Percentiles rank a stretch among this genome's conserved stretches.
phyloP scores from a whole-genome alignment of 2,888 invertebrate species.

The Phorcus lineatus region DNA sequence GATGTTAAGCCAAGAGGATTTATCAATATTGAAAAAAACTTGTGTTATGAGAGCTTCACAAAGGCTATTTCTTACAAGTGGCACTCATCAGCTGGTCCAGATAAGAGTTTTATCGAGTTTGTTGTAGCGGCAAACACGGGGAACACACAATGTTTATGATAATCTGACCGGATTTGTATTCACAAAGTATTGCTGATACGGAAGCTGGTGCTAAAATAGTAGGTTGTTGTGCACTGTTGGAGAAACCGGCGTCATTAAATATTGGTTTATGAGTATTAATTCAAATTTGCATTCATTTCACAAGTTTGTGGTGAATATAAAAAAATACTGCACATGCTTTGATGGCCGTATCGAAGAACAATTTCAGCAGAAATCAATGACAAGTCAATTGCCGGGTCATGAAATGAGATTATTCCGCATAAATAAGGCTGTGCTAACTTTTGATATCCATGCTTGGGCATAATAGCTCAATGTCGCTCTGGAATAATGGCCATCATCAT shows the following conservation, averaged over 20 bases:
- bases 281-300: constrained; percentile 23
- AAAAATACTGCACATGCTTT: constrained; percentile 12
- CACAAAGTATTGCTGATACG: neutral
- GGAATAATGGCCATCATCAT: constrained; percentile 4
- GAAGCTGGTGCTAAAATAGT: neutral
- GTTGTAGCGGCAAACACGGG: too few relatives aligned
- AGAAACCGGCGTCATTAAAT: constrained; percentile 1
- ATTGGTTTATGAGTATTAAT: constrained; percentile 6
- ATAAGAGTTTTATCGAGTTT: too few relatives aligned
- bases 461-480: constrained; percentile 15
- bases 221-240: neutral
- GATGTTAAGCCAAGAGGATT: too few relatives aligned
- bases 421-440: constrained; percentile 11
- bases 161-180: constrained; percentile 8
- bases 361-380: constrained; percentile 1
- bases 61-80: too few relatives aligned
- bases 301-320: constrained; percentile 18
- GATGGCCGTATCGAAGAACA: constrained; percentile 11
- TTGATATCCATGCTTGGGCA: constrained; percentile 19
- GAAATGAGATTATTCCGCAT: constrained; percentile 15
- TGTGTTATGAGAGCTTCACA: too few relatives aligned
- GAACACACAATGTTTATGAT: constrained; percentile 3
- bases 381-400: constrained; percentile 3
- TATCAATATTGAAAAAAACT: too few relatives aligned
- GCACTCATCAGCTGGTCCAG: too few relatives aligned